Evolutionary conservation across 2,888 invertebrate genomes (phyloP).

Genomic region (Subacronicta megacephala): DNA sequence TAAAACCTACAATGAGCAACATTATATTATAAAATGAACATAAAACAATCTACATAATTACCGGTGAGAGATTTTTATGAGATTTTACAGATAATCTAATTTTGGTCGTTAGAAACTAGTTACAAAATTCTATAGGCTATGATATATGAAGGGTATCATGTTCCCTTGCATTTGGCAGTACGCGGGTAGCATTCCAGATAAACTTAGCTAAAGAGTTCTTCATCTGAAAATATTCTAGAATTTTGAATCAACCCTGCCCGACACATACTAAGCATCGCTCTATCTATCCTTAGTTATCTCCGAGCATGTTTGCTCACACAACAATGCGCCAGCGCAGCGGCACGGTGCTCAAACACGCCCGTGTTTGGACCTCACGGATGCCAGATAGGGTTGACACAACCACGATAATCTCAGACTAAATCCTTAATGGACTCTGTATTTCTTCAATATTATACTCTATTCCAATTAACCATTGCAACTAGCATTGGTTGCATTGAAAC

Average conservation of each 20-base stretch:
- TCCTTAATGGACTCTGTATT: background rate
- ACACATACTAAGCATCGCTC: constrained; percentile 24
- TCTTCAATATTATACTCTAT: background rate
- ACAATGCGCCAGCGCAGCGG: constrained; percentile 67
- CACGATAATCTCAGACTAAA: constrained; percentile 15
- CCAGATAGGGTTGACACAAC: constrained; percentile 66
- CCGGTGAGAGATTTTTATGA: constrained; percentile 24
- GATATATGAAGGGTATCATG: no score
- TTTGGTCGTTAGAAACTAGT: background rate
- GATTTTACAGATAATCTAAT: background rate
- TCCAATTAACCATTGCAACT: background rate
- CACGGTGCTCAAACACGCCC: constrained; percentile 71
- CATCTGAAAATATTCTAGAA: background rate
- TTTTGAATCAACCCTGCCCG: constrained; percentile 4
- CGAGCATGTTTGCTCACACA: constrained; percentile 72
- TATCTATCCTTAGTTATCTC: constrained; percentile 61
- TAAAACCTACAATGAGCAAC: constrained; percentile 36
- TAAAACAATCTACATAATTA: constrained; percentile 23
- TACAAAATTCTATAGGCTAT: constrained; percentile 3
- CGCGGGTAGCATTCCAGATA: no score
- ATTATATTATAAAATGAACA: constrained; percentile 34
- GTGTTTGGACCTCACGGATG: constrained; percentile 77
- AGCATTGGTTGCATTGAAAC: no score
- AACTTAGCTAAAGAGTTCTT: no score
- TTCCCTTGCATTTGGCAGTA: no score